Evolutionary conservation across 2,888 invertebrate species (phyloP).

Genomic region (Iselma pallidipennis): DNA sequence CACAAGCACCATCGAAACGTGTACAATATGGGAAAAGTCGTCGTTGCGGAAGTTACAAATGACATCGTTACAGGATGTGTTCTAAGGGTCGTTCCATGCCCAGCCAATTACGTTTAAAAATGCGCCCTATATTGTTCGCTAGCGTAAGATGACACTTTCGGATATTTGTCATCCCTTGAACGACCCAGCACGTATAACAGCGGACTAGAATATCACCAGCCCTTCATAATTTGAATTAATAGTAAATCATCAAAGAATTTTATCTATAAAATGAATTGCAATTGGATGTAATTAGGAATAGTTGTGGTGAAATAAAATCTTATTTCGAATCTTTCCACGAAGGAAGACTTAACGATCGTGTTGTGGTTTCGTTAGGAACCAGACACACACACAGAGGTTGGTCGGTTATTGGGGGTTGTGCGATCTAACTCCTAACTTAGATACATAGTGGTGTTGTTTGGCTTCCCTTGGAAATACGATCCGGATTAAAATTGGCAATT

Average conservation of each 20-base stretch:
- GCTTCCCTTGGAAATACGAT: neutral
- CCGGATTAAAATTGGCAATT: slow-evolving; percentile 19
- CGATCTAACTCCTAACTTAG: neutral
- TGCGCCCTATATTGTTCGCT: slow-evolving; percentile 27
- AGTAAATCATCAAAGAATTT: no score
- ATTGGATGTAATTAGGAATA: neutral
- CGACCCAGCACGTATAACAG: neutral
- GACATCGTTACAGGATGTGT: slow-evolving; percentile 43
- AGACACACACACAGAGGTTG: neutral
- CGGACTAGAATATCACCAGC: neutral
- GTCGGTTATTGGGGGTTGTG: neutral
- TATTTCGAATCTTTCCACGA: neutral
- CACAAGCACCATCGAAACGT: slow-evolving; percentile 33
- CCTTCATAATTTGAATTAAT: neutral
- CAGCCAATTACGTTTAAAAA: slow-evolving; percentile 44
- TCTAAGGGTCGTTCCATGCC: slow-evolving; percentile 35
- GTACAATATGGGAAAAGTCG: slow-evolving; percentile 34
- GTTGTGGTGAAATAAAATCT: neutral
- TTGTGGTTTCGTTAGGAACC: neutral
- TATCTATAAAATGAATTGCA: no score
- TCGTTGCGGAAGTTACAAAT: slow-evolving; percentile 42
- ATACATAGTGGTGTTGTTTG: neutral
- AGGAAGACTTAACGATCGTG: neutral
- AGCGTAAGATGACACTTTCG: slow-evolving; percentile 39
- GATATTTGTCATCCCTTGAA: slow-evolving; percentile 41